These are phyloP conservation scores for Tanaodytes sp. DNA, from an alignment of 2,888 invertebrate species.

Conservation along the genomic window DNA sequence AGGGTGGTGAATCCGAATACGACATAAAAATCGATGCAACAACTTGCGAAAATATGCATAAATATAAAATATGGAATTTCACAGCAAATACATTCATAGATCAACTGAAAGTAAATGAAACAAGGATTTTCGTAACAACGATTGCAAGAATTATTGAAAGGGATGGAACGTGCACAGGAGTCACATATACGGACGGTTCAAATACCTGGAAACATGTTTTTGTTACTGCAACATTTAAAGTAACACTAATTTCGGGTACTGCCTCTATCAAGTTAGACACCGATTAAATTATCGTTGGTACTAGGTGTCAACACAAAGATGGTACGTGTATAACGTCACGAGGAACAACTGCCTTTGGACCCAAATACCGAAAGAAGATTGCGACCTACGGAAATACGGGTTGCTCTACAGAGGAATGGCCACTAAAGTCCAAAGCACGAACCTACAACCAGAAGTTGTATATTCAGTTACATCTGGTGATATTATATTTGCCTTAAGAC, in stretches of 20 bases:
- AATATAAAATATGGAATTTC: no score
- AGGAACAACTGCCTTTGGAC: no score
- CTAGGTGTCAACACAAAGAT: no score
- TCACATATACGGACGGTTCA: background rate
- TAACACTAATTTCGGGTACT: background rate
- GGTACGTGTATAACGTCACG: no score
- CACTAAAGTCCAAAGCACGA: background rate
- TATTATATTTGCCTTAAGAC: constrained; percentile 48
- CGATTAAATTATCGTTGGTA: no score
- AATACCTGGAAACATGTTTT: background rate
- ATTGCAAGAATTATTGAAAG: background rate
- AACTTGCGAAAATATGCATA: no score
- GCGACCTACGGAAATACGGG: constrained; percentile 41
- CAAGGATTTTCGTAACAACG: background rate
- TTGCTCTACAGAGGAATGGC: constrained; percentile 51
- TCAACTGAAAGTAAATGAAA: no score
- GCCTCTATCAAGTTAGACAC: no score
- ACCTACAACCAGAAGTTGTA: constrained; percentile 4
- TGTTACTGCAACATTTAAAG: background rate
- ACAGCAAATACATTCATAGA: no score
- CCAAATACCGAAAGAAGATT: background rate
- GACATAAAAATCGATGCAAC: background rate
- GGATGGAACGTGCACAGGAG: background rate
- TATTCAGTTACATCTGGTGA: constrained; percentile 35
- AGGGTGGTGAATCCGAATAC: no score